These are phyloP conservation scores for Helicoverpa zea DNA, from an alignment of 1,140 invertebrate genomes.

Conservation along the genomic window DNA sequence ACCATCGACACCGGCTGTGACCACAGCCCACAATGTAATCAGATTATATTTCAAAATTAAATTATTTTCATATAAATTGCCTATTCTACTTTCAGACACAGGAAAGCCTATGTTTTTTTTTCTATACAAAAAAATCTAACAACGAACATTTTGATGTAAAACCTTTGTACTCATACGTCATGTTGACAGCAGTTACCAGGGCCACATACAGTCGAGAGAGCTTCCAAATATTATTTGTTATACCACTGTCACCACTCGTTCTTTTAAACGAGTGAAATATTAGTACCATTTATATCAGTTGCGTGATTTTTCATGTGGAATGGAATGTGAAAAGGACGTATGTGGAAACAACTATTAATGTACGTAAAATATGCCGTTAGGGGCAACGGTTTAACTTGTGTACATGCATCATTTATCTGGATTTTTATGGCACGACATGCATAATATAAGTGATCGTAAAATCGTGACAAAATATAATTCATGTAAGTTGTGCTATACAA, in stretches of 20 bases:
- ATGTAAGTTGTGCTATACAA: too few relatives aligned
- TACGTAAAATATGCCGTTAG: neutral
- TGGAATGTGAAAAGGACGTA: neutral
- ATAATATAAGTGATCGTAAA: too few relatives aligned
- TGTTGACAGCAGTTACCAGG: constrained; percentile 5
- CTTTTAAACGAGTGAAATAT: constrained; percentile 24
- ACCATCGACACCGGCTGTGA: neutral
- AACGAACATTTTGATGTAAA: constrained; percentile 34
- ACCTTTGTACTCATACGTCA: constrained; percentile 31
- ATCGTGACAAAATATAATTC: too few relatives aligned
- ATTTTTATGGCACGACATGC: too few relatives aligned
- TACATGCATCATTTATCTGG: too few relatives aligned
- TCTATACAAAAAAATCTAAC: neutral
- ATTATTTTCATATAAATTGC: neutral
- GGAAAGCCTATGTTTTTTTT: neutral
- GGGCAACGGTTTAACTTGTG: too few relatives aligned
- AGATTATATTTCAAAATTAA: neutral
- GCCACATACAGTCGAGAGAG: neutral
- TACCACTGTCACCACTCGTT: constrained; percentile 7
- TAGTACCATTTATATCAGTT: neutral
- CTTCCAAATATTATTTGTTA: constrained; percentile 21
- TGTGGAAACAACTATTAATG: neutral
- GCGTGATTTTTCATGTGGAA: neutral
- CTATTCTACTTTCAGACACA: neutral
- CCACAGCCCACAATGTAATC: neutral